Base-by-base conservation (phyloP, 2,888 invertebrate species). In the Athalia rosae region DNA sequence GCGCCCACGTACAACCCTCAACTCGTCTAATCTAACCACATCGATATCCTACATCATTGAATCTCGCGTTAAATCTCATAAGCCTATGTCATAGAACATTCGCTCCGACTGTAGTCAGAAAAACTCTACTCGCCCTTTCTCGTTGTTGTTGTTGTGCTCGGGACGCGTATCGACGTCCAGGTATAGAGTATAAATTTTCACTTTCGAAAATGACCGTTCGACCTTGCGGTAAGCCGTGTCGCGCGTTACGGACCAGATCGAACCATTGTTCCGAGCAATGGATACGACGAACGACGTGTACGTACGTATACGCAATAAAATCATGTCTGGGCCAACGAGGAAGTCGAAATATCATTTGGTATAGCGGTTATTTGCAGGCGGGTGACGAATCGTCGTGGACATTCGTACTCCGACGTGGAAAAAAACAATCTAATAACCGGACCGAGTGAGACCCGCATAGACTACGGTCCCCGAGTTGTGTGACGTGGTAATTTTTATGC, bases 331-430 rank as follows among this genome's bases (percentile, higher is more conserved):
- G 61, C 61, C 7, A 28, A 28, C 28, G 15, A 28, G 61, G 8
- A 61, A 15, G 28, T 9, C 28, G 61, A 7, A 41, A 15, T 41
- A 61, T 41, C 61, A 28, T 61, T 9, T 7, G 28, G 28, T 9
- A 59, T 58, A 3, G 4, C 15, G 1, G 4, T 15, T 58, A 58
- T 61, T 41, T 41, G 11, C 61, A 61, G 28, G 13, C 13, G 41
- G 11, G 64, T 64, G 64, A 64, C 64, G 64, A 64, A 64, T 64
- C 47, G 64, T 50, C 13, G 28, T 43, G 64, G 13, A 47, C 45
- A 45, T 63, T 47, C 45, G 47, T 63, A 63, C 13, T 9, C 56
- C 4, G 56, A 13, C 6, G n/a, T 4, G 41, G 58, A 41, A 64
- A 64, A 47, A 64, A 64, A 45, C 64, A 45, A 11, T 47, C 47